A percentile compares a stretch with the other conserved stretches of the same genome.
phyloP scores from a whole-genome alignment of 1,140 invertebrate species.

The Meloidogyne exigua region DNA sequence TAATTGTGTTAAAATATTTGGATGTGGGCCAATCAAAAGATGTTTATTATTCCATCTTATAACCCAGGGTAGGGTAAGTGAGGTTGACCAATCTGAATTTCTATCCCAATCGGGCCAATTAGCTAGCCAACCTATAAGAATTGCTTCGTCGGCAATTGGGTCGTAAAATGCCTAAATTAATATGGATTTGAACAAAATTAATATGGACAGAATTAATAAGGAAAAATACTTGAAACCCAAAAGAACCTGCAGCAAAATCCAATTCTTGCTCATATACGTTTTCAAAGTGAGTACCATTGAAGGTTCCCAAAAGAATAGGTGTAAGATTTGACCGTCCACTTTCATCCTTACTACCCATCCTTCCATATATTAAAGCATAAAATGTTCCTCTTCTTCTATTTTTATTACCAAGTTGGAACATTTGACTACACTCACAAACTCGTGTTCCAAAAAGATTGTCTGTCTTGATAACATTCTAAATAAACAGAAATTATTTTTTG shows the following conservation, averaged over 20 bases:
- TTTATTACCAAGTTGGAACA: constrained; percentile 10
- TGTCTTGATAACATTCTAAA: constrained; percentile 13
- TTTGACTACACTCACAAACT: constrained; percentile 15
- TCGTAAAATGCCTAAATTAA: constrained; percentile 8
- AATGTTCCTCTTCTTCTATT: not conserved
- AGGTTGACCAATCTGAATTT: not conserved
- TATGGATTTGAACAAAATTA: not conserved
- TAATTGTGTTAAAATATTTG: not conserved
- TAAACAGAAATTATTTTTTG: not conserved
- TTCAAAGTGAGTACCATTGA: constrained; percentile 7
- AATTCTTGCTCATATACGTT: constrained; percentile 10
- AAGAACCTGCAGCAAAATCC: constrained; percentile 23
- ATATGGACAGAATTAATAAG: too few species aligned
- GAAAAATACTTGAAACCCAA: constrained; percentile 4
- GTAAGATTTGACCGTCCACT: not conserved
- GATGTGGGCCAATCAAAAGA: not conserved
- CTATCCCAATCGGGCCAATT: constrained; percentile 23
- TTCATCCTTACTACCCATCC: constrained; percentile 8
- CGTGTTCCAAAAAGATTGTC: not conserved
- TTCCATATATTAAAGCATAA: constrained; percentile 13
- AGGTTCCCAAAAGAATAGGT: constrained; percentile 11
- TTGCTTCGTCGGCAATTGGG: not conserved
- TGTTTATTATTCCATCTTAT: not conserved
- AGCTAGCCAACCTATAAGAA: constrained; percentile 17
- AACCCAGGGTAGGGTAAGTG: not conserved